These are phyloP conservation scores for Stenichneumon culpator DNA, from an alignment of 2,888 invertebrate genomes.

Conservation along the genomic window DNA sequence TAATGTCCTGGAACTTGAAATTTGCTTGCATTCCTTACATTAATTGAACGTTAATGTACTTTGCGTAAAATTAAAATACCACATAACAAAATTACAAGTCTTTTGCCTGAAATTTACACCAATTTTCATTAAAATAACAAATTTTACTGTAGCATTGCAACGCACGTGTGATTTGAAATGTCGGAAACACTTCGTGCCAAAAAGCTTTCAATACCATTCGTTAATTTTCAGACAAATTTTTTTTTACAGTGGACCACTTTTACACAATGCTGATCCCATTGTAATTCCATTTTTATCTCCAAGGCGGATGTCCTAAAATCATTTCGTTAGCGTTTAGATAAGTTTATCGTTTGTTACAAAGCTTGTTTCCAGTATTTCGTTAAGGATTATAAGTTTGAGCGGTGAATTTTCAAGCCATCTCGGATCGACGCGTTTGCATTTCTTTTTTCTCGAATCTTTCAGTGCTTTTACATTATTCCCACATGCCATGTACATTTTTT, in stretches of 20 bases:
- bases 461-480: background rate
- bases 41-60: no score
- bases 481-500: background rate
- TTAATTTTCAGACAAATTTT: background rate
- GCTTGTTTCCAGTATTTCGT: background rate
- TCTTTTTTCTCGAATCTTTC: background rate
- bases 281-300: background rate
- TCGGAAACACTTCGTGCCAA: no score
- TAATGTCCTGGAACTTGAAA: no score
- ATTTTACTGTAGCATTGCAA: no score
- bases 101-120: no score
- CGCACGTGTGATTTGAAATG: no score
- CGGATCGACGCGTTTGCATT: background rate
- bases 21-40: no score
- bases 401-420: no score
- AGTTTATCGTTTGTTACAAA: background rate
- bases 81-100: no score
- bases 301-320: background rate
- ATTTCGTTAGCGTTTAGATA: background rate
- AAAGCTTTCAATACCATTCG: no score
- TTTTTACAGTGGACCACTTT: background rate
- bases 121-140: no score
- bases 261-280: background rate
- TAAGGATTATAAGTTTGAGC: background rate
- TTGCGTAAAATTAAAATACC: no score